Conservation (phyloP, 1,140 invertebrate species). For the Apis cerana region DNA sequence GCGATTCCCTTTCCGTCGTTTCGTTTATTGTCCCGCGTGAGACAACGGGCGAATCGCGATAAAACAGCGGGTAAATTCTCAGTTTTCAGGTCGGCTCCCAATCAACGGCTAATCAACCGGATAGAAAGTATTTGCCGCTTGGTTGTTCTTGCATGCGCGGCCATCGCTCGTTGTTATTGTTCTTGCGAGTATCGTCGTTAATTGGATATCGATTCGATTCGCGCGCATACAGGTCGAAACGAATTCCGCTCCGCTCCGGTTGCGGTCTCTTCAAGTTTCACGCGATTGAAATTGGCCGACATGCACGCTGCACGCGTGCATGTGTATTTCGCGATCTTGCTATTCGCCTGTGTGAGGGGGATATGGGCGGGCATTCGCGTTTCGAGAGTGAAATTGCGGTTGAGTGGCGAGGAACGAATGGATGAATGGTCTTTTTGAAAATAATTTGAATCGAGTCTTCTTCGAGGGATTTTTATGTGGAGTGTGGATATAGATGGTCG, state of each 20-base stretch:
- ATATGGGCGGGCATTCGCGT: not conserved
- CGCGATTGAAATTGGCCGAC: slow-evolving; percentile 21
- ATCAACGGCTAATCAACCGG: slow-evolving; percentile 21
- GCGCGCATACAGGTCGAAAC: not conserved
- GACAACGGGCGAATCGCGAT: too few relatives aligned
- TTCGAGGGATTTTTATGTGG: too few relatives aligned
- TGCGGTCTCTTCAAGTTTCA: slow-evolving; percentile 9
- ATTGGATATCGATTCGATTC: slow-evolving; percentile 25
- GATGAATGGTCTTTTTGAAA: too few relatives aligned
- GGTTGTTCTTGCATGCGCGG: not conserved
- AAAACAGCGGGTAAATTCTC: not conserved
- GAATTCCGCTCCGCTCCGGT: not conserved
- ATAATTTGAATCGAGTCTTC: too few relatives aligned
- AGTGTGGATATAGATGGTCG: too few relatives aligned
- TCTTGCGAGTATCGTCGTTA: slow-evolving; percentile 22
- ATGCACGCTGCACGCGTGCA: not conserved
- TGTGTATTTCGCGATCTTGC: not conserved
- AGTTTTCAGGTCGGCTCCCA: not conserved
- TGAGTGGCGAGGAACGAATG: not conserved
- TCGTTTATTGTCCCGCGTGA: not conserved
- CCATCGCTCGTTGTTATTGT: not conserved
- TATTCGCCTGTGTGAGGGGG: not conserved
- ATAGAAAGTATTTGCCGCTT: slow-evolving; percentile 1
- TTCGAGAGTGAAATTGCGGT: not conserved
- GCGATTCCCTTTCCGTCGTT: not conserved